Percentiles rank a stretch among this genome's conserved stretches.
Evolutionary conservation across 2,113 vertebrate genomes (phyloP).

Genomic region (Calonectris borealis): DNA sequence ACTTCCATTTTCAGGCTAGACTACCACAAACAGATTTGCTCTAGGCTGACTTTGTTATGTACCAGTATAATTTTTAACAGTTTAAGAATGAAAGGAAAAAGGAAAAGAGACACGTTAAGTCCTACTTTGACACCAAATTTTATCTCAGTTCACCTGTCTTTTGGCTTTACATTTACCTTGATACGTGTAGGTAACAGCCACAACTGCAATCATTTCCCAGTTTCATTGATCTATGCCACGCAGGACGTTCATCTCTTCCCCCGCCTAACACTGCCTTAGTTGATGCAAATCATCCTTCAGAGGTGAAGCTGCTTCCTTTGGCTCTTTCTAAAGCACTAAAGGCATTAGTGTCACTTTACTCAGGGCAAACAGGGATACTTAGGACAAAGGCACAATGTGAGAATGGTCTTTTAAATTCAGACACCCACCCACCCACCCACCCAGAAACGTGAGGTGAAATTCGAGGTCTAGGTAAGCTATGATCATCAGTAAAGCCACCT

Average conservation of each 20-base stretch:
- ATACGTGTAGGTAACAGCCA: background rate
- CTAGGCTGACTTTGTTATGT: background rate
- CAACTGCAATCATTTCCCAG: background rate
- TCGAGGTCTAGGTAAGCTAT: background rate
- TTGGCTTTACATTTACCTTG: background rate
- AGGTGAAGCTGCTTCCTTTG: background rate
- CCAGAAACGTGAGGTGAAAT: background rate
- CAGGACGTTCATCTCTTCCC: fast-evolving
- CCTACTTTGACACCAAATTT: background rate
- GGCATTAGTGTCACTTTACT: background rate
- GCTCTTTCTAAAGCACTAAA: background rate
- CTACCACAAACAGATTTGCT: background rate
- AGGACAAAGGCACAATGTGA: background rate
- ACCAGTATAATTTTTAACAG: background rate
- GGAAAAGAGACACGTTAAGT: background rate
- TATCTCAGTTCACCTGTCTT: background rate
- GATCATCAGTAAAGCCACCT: background rate
- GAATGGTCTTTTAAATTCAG: background rate
- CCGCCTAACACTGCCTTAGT: background rate
- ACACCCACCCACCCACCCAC: background rate
- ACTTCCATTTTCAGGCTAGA: background rate
- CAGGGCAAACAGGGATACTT: background rate
- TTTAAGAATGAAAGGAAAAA: background rate
- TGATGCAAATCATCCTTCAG: background rate
- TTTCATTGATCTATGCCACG: background rate